Evolutionary conservation across 2,888 invertebrate species (phyloP).

Genomic region (Thera britannica): DNA sequence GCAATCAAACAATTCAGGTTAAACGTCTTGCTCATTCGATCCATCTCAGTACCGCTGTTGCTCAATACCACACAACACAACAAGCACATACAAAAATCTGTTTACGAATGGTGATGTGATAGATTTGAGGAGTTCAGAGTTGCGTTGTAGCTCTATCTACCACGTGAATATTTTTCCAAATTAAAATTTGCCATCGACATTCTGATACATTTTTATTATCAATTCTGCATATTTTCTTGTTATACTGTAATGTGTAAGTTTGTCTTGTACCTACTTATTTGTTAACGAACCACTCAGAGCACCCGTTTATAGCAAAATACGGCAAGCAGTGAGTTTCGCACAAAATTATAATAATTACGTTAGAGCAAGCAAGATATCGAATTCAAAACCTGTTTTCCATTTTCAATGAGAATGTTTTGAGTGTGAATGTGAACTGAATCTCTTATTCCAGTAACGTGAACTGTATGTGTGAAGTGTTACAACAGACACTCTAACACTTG

Average conservation of each 20-base stretch:
- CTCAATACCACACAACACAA: constrained; percentile 42
- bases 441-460: constrained; percentile 21
- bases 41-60: constrained; percentile 47
- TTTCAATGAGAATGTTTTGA: constrained; percentile 21
- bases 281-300: too few species aligned
- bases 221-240: too few species aligned
- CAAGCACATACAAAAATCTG: constrained; percentile 14
- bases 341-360: background rate
- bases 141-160: background rate
- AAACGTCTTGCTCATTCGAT: constrained; percentile 55
- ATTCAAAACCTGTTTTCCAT: constrained; percentile 21
- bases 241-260: too few species aligned
- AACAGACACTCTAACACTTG: background rate
- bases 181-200: background rate
- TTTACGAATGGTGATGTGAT: constrained; percentile 1
- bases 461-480: constrained; percentile 10
- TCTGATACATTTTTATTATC: too few species aligned
- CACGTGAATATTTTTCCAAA: background rate
- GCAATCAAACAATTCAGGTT: constrained; percentile 80
- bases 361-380: constrained; percentile 15
- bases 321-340: too few species aligned
- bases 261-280: too few species aligned
- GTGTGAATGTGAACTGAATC: constrained; percentile 8
- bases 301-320: too few species aligned
- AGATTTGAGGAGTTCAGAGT: background rate